Evolutionary conservation across 1,140 invertebrate species (phyloP), one percentile per base, ranked within the genome.

Genomic region (Bilobella aurantiaca): DNA sequence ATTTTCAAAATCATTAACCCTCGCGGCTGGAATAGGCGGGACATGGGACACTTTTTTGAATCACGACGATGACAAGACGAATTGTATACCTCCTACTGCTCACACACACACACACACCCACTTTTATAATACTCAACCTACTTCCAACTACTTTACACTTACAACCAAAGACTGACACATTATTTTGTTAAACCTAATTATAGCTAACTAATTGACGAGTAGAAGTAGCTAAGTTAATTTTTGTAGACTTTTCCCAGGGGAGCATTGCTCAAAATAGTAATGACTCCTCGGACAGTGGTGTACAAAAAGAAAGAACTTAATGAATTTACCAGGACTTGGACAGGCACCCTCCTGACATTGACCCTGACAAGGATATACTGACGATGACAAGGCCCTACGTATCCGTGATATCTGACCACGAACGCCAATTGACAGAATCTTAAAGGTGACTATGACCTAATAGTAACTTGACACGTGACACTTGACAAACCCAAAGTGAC

Each of bases 121-220:
- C 18, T 65, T 21, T 64, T 69, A 66, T 70, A 67, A 47, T 56
- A 64, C 47, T 53, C 49, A 53, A 67, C 65, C 56, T 58, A 70
- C 65, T 71, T 68, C 64, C 63, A 64, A 65, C 63, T 65, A 68
- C 69, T 71, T 68, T 71, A 70, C 65, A 67, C 61, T 71, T 62
- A 61, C 67, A 69, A 69, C 67, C 70, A 71, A 71, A 71, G 70
- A 71, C 70, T 71, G 70, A 71, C 70, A 63, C 64, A 66, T 68
- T 58, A 28, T 28, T 18, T 16, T 53, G 49, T 14, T 42, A 42
- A 18, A 53, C 21, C 5, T 5, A 53, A 18, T 53, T 53, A 5
- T 53, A 53, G 23, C 49, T 53, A 53, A 12, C 12, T 16, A 53
- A 53, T 53, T 53, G 49, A 53, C 49, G 23, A 16, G 12, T 53